Base-by-base conservation (phyloP, 2,888 invertebrate genomes). In the Drosophila helvetica region DNA sequence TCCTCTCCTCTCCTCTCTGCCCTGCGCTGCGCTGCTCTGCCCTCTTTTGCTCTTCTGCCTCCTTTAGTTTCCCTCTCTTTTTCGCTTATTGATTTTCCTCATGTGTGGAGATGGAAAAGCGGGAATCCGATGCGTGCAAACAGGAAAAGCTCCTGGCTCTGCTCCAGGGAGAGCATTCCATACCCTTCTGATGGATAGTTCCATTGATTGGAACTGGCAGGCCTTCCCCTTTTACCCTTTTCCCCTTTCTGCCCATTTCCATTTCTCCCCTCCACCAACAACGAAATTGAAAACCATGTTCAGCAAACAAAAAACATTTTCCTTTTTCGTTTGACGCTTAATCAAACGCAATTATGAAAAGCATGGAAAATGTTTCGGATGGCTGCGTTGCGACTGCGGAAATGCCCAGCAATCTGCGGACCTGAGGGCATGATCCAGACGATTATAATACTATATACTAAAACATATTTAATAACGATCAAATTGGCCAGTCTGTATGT, bases 331-430 rank as follows among this genome's bases (percentile, higher is more conserved):
- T 5, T 22, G 17, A 55, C 58, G 69, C 77, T 83, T 83, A 75
- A 80, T 73, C 84, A 83, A 88, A 83, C 80, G 77, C 75, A 78
- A 88, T 84, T 86, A 80, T 78, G 76, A 83, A 78, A 83, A 74
- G 54, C 46, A 18, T 8, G 25, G 5, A 10, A 51, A 51, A 43
- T 30, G 12, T 6, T 5, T 12, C 12, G 5, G 12, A 22, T 8
- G 8, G 25, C 7, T 15, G 22, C 17, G 9, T 19, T 18, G 19
- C 42, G 4, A 45, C 10, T 3, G 18, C 10, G 12, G 0, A 0
- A 18, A 25, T 67, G 47, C 47, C 46, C 25, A 18, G 38, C 38
- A 38, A 38, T 25, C 22, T 22, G 22, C 22, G 5, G 0, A 22
- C 22, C 22, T 22, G 5, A 22, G 22, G 22, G 4, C 22, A 4